Evolutionary conservation across 30 jellyfish, hydroid and myxozoan genomes (phyloP).

Genomic region (Rhopilema esculentum): DNA sequence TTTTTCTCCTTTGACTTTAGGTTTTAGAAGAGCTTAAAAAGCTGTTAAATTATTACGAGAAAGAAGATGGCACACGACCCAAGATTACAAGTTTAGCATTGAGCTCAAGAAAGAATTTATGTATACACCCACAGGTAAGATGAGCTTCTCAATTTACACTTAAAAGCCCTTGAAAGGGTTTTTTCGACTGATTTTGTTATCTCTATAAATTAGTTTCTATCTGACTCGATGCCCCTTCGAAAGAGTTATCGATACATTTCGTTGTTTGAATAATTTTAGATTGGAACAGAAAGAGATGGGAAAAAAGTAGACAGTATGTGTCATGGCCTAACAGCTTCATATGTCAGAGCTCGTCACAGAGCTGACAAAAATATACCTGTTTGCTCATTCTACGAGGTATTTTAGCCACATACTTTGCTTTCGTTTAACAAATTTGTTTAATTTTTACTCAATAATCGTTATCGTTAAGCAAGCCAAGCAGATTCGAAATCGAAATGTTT

Average conservation of each 20-base stretch:
- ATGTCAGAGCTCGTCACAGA: conserved; percentile 86
- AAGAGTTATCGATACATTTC: too few species aligned
- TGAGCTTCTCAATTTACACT: too few species aligned
- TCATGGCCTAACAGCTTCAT: conserved; percentile 91
- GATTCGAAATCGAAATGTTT: too few species aligned
- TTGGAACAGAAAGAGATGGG: conserved; percentile 85
- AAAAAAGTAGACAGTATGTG: conserved; percentile 93
- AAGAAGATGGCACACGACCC: conserved; percentile 89
- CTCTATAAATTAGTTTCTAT: too few species aligned
- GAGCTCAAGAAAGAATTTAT: conserved; percentile 96
- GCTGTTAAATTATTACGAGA: conserved; percentile 81
- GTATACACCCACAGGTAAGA: conserved; percentile 95
- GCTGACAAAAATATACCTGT: conserved; percentile 75
- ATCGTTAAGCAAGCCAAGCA: too few species aligned
- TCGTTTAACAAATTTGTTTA: not conserved
- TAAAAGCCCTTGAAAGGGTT: not conserved
- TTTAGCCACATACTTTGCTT: not conserved
- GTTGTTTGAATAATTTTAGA: too few species aligned
- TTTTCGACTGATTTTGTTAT: not conserved
- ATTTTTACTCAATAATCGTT: not conserved
- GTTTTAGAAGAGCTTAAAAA: conserved; percentile 92
- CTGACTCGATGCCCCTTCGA: too few species aligned
- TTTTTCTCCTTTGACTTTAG: conserved; percentile 32
- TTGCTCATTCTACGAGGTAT: conserved; percentile 94
- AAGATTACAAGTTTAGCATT: conserved; percentile 88